A percentile compares a stretch with the other conserved stretches of the same genome.
Conservation (phyloP, 2,797 vertebrate species). For the Urosaurus nigricauda region DNA sequence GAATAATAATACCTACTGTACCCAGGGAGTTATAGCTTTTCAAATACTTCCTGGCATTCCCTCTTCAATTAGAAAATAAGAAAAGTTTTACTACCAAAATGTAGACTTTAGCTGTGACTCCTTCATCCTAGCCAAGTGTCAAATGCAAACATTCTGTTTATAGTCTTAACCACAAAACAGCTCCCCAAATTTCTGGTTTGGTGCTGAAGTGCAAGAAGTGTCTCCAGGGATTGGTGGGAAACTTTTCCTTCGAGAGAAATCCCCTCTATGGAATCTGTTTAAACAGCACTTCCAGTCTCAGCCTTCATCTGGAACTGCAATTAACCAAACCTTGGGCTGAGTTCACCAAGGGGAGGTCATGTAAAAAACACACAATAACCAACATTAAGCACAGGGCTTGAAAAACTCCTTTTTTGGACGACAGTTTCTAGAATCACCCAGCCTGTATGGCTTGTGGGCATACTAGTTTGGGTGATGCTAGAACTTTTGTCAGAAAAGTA, state of each 20-base stretch:
- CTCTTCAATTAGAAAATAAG: not conserved
- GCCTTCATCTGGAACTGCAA: conserved; percentile 1
- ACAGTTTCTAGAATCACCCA: no score
- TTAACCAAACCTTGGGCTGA: not conserved
- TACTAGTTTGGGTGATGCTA: no score
- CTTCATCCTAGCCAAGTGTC: not conserved
- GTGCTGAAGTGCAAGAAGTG: not conserved
- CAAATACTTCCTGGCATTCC: conserved; percentile 5
- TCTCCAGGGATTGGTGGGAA: not conserved
- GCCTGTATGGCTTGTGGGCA: no score
- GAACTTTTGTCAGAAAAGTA: no score
- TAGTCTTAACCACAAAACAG: not conserved
- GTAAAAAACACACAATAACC: not conserved
- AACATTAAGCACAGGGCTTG: not conserved
- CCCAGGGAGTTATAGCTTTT: not conserved
- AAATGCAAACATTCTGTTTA: not conserved
- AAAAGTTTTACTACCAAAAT: not conserved
- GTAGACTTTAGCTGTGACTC: not conserved
- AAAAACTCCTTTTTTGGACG: no score
- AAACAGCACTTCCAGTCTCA: not conserved
- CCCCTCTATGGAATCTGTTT: not conserved
- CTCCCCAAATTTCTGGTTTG: not conserved
- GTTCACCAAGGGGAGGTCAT: conserved; percentile 2
- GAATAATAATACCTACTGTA: not conserved
- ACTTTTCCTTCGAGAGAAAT: not conserved